A percentile compares a stretch with the other conserved stretches of the same genome.
Evolutionary conservation across 2,797 vertebrate species (phyloP).

Genomic region (Melanotaenia maccullochi): DNA sequence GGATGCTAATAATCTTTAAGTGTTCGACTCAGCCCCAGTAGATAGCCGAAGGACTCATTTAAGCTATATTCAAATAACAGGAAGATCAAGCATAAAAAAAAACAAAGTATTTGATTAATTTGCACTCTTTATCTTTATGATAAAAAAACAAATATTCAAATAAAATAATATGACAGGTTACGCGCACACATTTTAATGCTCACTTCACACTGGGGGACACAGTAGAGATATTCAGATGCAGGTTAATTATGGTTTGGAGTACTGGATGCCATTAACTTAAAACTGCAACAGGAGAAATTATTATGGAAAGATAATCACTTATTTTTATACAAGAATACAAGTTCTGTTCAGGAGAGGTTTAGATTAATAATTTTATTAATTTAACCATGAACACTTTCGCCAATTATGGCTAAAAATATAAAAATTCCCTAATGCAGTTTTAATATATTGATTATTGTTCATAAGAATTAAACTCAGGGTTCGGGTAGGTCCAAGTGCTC

Average conservation of each 20-base stretch:
- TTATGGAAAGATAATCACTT: not conserved
- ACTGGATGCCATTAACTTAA: slow-evolving; percentile 47
- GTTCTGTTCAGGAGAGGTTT: not conserved
- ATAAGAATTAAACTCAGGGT: slow-evolving; percentile 22
- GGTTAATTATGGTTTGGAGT: slow-evolving; percentile 20
- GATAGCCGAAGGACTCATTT: slow-evolving; percentile 1
- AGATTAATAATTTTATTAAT: not conserved
- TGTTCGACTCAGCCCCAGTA: slow-evolving; percentile 35
- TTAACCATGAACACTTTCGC: not conserved
- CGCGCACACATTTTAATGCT: slow-evolving; percentile 26
- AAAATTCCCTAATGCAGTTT: slow-evolving; percentile 63
- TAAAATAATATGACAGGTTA: slow-evolving; percentile 12
- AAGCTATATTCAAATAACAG: not conserved
- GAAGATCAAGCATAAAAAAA: not conserved
- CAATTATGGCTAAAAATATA: not conserved
- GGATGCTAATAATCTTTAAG: not conserved
- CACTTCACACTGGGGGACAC: slow-evolving; percentile 47
- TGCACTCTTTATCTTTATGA: not conserved
- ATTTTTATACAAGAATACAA: not conserved
- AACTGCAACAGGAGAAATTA: slow-evolving; percentile 55
- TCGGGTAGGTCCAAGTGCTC: slow-evolving; percentile 28
- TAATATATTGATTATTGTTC: slow-evolving; percentile 23
- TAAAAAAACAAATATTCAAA: not conserved
- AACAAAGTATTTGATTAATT: not conserved
- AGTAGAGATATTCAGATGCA: slow-evolving; percentile 37